phyloP scores from a whole-genome alignment of 2,888 invertebrate species.

The Shargacucullia verbasci region DNA sequence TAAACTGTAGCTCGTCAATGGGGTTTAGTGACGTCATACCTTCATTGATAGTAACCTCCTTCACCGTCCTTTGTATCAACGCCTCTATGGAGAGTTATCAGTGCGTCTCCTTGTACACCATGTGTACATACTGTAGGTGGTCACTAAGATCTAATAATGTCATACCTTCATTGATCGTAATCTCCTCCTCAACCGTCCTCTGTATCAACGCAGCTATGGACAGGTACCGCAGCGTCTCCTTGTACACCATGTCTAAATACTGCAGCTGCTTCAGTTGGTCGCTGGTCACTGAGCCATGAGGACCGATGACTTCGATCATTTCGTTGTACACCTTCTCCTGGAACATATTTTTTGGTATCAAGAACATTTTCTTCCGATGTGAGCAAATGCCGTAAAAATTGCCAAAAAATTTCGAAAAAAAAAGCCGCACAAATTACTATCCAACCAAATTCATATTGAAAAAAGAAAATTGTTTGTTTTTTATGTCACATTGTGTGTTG shows the following conservation, averaged over 20 bases:
- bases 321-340: conserved; percentile 78
- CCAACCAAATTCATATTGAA: too few species aligned
- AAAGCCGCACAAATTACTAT: too few species aligned
- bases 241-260: conserved; percentile 78
- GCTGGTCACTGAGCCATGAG: conserved; percentile 57
- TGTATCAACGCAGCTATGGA: conserved; percentile 79
- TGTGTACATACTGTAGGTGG: conserved; percentile 69
- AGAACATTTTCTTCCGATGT: neutral
- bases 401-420: too few species aligned
- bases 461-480: too few species aligned
- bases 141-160: conserved; percentile 66
- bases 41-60: conserved; percentile 74
- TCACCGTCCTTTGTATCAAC: conserved; percentile 77
- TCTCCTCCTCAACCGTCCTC: conserved; percentile 76
- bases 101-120: conserved; percentile 79
- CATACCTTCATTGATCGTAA: conserved; percentile 75
- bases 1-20: too few species aligned
- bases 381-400: too few species aligned
- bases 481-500: too few species aligned
- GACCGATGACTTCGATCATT: conserved; percentile 70
- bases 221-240: conserved; percentile 75
- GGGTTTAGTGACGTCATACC: conserved; percentile 54
- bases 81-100: conserved; percentile 77
- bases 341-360: conserved; percentile 8
- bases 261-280: conserved; percentile 71